phyloP scores from a whole-genome alignment of 2,797 vertebrate species.

The Sebastes iracundus region DNA sequence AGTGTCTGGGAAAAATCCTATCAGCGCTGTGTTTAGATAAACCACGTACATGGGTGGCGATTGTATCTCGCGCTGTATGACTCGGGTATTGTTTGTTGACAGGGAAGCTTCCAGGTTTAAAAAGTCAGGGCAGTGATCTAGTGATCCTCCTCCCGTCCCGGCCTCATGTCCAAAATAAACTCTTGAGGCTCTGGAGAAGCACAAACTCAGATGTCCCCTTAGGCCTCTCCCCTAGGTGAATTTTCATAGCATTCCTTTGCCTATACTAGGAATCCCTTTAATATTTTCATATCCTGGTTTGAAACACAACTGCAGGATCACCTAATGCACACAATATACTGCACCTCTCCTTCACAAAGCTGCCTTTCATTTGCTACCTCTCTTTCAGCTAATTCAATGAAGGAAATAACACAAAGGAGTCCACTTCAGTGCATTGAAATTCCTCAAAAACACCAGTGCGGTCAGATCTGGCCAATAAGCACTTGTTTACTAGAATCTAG shows the following conservation, averaged over 20 bases:
- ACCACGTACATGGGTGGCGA: conserved; percentile 1
- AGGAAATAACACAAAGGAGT: conserved; percentile 53
- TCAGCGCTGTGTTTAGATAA: conserved; percentile 61
- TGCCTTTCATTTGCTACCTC: conserved; percentile 41
- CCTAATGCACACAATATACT: conserved; percentile 33
- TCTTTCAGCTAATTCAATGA: conserved; percentile 50
- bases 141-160: conserved; percentile 53
- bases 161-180: conserved; percentile 74
- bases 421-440: conserved; percentile 41
- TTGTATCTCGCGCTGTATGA: conserved; percentile 6
- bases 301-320: conserved; percentile 36
- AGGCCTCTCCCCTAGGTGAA: conserved; percentile 70
- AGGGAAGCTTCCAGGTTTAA: conserved; percentile 69
- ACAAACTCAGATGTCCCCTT: conserved; percentile 57
- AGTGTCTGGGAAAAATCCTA: conserved; percentile 45
- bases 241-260: conserved; percentile 70
- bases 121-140: conserved; percentile 63
- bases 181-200: conserved; percentile 43
- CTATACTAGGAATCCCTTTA: conserved; percentile 62
- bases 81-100: conserved; percentile 72
- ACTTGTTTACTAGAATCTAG: conserved; percentile 52
- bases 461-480: conserved; percentile 46
- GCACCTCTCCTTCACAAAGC: conserved; percentile 42
- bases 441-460: conserved; percentile 30
- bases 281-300: conserved; percentile 75